Conservation (phyloP, 2,888 invertebrate genomes). For the Cantharis lateralis region DNA sequence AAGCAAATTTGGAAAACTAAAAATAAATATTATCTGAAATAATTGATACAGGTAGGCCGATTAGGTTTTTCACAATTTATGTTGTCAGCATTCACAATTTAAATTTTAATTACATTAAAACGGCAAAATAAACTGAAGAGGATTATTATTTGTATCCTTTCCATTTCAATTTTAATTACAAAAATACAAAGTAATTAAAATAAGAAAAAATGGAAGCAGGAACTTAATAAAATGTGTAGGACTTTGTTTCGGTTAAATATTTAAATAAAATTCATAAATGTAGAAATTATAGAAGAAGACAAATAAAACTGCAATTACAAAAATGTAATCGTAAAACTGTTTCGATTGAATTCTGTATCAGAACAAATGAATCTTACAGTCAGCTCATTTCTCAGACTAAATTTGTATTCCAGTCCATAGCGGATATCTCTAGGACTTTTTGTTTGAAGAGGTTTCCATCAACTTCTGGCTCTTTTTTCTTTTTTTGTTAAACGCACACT, state of each 20-base stretch:
- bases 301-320: constrained; percentile 49
- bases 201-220: not conserved
- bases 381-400: constrained; percentile 38
- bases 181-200: not conserved
- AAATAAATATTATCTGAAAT: not conserved
- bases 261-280: not conserved
- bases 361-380: constrained; percentile 33
- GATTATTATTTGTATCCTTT: constrained; percentile 4
- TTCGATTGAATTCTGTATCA: constrained; percentile 38
- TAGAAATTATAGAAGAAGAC: constrained; percentile 31
- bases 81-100: constrained; percentile 1
- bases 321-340: constrained; percentile 48
- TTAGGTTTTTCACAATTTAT: not conserved
- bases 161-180: constrained; percentile 2
- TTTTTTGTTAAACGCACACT: constrained; percentile 44
- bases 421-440: constrained; percentile 48
- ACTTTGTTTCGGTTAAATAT: not conserved
- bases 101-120: constrained; percentile 4
- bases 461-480: constrained; percentile 39
- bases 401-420: constrained; percentile 47
- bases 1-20: not conserved
- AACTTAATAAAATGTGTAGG: not conserved
- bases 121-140: not conserved
- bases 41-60: constrained; percentile 1
- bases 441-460: constrained; percentile 47